Conservation (phyloP, 2,888 invertebrate species). For the Drosophila mulleri region DNA sequence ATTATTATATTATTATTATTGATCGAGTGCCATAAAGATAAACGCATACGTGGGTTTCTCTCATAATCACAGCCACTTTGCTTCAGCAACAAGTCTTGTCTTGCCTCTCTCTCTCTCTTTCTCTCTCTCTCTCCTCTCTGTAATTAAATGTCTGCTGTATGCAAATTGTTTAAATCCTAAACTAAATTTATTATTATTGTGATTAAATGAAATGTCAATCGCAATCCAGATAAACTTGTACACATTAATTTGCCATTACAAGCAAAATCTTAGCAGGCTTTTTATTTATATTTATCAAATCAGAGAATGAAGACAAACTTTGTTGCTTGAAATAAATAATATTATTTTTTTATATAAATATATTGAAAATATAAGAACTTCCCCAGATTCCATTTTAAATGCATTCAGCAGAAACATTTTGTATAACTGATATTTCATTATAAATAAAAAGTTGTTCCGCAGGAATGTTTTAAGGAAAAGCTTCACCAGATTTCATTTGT, state of each 20-base stretch:
- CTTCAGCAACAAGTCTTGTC: slow-evolving; percentile 6
- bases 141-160: slow-evolving; percentile 44
- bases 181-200: slow-evolving; percentile 16
- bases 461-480: no score
- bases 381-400: no score
- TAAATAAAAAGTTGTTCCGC: no score
- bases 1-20: slow-evolving; percentile 18
- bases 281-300: not conserved
- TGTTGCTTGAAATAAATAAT: no score
- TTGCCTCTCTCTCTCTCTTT: not conserved
- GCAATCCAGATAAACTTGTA: slow-evolving; percentile 37
- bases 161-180: slow-evolving; percentile 17
- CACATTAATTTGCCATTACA: not conserved
- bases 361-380: no score
- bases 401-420: no score
- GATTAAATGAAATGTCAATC: slow-evolving; percentile 34
- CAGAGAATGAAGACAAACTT: not conserved
- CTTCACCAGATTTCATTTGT: not conserved
- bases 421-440: no score
- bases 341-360: not conserved
- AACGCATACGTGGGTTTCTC: slow-evolving; percentile 42
- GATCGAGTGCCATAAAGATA: slow-evolving; percentile 29
- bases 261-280: not conserved
- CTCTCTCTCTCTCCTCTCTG: not conserved
- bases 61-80: slow-evolving; percentile 21